Evolutionary conservation across 1,140 invertebrate genomes (phyloP).

Genomic region (Vollenhovia emeryi): DNA sequence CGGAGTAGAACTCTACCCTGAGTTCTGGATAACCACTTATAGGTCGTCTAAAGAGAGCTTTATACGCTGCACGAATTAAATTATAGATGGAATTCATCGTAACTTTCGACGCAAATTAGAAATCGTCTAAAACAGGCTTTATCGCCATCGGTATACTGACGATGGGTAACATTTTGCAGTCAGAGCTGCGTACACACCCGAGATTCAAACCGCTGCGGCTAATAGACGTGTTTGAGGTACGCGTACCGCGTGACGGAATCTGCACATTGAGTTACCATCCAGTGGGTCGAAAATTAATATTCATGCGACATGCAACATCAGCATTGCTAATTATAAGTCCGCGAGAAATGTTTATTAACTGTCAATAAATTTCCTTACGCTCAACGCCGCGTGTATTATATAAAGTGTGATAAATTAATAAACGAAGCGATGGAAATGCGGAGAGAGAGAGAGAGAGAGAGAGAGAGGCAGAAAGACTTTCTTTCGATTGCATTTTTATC

Average conservation of each 20-base stretch:
- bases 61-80: background rate
- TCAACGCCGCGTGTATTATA: background rate
- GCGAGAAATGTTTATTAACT: background rate
- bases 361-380: background rate
- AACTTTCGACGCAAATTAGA: background rate
- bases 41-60: background rate
- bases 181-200: background rate
- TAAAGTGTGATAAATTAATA: background rate
- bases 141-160: background rate
- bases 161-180: conserved; percentile 12
- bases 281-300: conserved; percentile 15
- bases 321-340: conserved; percentile 10
- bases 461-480: no score
- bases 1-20: background rate
- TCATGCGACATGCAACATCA: background rate
- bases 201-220: background rate
- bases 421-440: background rate
- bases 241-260: background rate
- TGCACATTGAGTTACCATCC: conserved; percentile 18
- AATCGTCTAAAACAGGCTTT: background rate
- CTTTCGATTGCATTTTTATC: background rate
- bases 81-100: background rate
- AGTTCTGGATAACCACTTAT: background rate
- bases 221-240: conserved; percentile 14
- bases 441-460: background rate